Conservation (phyloP, 2,797 vertebrate species). For the Peromyscus nudipes region DNA sequence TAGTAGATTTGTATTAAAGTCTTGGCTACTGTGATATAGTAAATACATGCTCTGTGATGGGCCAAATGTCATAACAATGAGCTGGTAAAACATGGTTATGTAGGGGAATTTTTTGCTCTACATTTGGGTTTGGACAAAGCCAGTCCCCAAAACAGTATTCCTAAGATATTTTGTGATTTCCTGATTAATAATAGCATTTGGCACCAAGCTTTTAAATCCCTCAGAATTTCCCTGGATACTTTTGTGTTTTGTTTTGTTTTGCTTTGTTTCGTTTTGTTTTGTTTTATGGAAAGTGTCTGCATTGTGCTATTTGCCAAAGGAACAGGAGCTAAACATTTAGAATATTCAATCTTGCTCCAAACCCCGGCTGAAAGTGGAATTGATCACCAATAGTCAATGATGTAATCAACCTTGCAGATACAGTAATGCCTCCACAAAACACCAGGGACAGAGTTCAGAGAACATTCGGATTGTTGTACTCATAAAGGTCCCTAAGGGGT, state of each 20-base stretch:
- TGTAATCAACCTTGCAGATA: not conserved
- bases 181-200: not conserved
- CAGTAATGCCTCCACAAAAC: not conserved
- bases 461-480: not conserved
- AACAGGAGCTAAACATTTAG: not conserved
- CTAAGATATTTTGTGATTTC: not conserved
- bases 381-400: not conserved
- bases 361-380: not conserved
- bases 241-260: not conserved
- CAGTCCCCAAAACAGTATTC: not conserved
- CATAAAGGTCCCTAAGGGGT: not conserved
- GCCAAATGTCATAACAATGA: not conserved
- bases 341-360: not conserved
- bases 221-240: not conserved
- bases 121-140: not conserved
- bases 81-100: not conserved
- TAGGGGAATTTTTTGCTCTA: not conserved
- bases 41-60: not conserved
- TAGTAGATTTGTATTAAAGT: constrained; percentile 14
- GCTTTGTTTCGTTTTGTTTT: not conserved
- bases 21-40: not conserved
- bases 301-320: not conserved
- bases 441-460: not conserved
- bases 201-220: not conserved
- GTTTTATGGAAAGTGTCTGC: not conserved